phyloP scores from a whole-genome alignment of 92 coral and sea anemone genomes.

The Metridium senile region DNA sequence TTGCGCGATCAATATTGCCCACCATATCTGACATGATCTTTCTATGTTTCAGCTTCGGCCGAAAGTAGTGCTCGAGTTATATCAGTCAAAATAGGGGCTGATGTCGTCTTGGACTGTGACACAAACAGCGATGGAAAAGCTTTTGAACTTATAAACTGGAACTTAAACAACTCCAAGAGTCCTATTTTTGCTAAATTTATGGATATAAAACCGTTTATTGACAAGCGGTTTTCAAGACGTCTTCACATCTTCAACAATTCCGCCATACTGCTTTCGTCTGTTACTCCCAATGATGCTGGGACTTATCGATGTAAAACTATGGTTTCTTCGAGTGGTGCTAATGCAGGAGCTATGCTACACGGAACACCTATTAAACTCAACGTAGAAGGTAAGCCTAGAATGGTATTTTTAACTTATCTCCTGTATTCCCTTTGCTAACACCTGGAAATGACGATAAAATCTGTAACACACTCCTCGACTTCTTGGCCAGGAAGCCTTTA shows the following conservation, averaged over 20 bases:
- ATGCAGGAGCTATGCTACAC: constrained; percentile 54
- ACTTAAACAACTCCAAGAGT: constrained; percentile 71
- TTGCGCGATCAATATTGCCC: constrained; percentile 7
- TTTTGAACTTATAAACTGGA: constrained; percentile 80
- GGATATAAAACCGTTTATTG: constrained; percentile 75
- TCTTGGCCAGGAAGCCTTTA: background rate
- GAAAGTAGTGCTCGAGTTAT: constrained; percentile 42
- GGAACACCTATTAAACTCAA: constrained; percentile 82
- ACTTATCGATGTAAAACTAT: constrained; percentile 81
- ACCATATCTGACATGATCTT: background rate
- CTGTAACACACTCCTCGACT: background rate
- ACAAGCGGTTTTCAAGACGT: constrained; percentile 72
- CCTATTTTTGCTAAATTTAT: constrained; percentile 81
- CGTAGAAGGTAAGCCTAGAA: constrained; percentile 65
- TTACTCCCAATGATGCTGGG: constrained; percentile 75
- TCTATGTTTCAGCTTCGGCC: constrained; percentile 2
- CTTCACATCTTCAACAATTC: constrained; percentile 71
- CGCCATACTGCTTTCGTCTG: constrained; percentile 74
- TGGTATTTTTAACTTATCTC: background rate
- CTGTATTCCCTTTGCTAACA: background rate
- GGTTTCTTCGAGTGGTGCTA: constrained; percentile 37
- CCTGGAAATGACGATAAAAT: background rate
- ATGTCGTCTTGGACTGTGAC: constrained; percentile 71
- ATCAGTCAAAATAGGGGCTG: constrained; percentile 69
- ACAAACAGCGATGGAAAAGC: constrained; percentile 24